Evolutionary conservation across 2,888 invertebrate genomes (phyloP).

Genomic region (Lepetodrilus schrolli): DNA sequence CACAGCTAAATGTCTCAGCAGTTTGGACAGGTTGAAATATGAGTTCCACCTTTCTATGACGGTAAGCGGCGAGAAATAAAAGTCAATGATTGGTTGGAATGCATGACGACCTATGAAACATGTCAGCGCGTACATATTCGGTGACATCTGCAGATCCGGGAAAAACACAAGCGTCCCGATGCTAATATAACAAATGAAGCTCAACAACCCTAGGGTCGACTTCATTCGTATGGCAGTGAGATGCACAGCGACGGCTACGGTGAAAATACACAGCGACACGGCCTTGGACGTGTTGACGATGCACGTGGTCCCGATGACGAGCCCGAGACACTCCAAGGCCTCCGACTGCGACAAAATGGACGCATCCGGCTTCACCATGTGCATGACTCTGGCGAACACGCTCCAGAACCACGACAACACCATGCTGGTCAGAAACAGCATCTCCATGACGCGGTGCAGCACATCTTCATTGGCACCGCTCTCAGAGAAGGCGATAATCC

Average conservation of each 20-base stretch:
- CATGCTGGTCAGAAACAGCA: constrained; percentile 68
- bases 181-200: constrained; percentile 55
- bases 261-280: constrained; percentile 55
- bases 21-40: constrained; percentile 56
- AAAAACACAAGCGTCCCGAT: constrained; percentile 56
- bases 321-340: constrained; percentile 66
- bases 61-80: constrained; percentile 67
- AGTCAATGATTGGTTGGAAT: constrained; percentile 66
- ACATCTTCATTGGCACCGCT: constrained; percentile 56
- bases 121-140: constrained; percentile 67
- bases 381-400: constrained; percentile 56
- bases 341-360: constrained; percentile 55
- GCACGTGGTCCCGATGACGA: constrained; percentile 57
- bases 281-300: constrained; percentile 61
- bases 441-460: constrained; percentile 67
- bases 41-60: constrained; percentile 71
- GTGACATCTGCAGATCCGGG: constrained; percentile 55
- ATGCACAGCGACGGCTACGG: constrained; percentile 64
- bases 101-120: constrained; percentile 67
- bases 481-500: constrained; percentile 68
- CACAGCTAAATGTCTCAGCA: constrained; percentile 56
- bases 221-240: constrained; percentile 70
- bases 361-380: constrained; percentile 47
- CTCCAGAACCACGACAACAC: constrained; percentile 63
- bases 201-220: constrained; percentile 62